Evolutionary conservation across 2,888 invertebrate genomes (phyloP), one percentile per base, ranked within the genome.

Genomic region (Erebia aethiops): DNA sequence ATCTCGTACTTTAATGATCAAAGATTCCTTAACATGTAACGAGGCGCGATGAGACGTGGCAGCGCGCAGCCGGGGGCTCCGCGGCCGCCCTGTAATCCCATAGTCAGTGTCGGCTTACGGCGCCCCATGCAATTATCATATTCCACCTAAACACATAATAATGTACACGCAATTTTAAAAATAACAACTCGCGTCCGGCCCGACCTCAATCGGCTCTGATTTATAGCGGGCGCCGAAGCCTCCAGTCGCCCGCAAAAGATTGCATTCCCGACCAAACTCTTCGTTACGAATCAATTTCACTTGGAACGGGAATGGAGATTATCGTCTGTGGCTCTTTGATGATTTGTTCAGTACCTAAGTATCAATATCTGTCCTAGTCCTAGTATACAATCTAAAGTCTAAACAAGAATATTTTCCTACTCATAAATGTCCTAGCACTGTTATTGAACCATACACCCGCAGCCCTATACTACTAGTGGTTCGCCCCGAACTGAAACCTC

Each of bases 121-220:
- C 91, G 92, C 90, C 89, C 89, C 89, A 84, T 82, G 88, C 91
- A 93, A 93, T 93, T 93, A 92, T 93, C 91, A 91, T 92, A 92
- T 92, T 92, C 91, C 90, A 91, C 90, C 92, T 92, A 92, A 92
- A 92, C 91, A 92, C 90, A 91, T 92, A 90, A 92, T 92, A 92
- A 91, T 90, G 92, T 90, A 90, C 91, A 90, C 89, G 92, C 92
- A 92, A 93, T 93, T 92, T 93, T 88, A 91, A 90, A 92, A 93
- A 92, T 92, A 92, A 88, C 91, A 91, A 87, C 90, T 84, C 81
- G 84, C 87, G 91, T 89, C 89, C 90, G 90, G 83, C 80, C 84
- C 89, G 88, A 87, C 90, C 88, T 87, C 89, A 87, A 90, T 89
- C 88, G 87, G 84, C 76, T 77, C 85, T 91, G 91, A 92, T 91